A percentile compares a stretch with the other conserved stretches of the same genome.
Evolutionary conservation across 2,888 invertebrate genomes (phyloP).

Genomic region (Tenthredo notha): DNA sequence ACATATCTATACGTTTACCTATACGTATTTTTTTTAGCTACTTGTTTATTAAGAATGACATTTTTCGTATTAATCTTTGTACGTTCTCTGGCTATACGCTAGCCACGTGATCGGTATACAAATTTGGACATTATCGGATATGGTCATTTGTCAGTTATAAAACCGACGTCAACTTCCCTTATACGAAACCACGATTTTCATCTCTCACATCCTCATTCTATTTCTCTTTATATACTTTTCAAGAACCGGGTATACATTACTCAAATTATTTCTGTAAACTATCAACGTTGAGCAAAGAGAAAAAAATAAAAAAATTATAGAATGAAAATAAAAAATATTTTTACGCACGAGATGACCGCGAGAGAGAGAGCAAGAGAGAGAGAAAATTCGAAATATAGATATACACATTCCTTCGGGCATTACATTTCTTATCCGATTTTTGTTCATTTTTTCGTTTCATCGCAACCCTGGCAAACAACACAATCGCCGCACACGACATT

Average conservation of each 20-base stretch:
- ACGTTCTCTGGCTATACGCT: not conserved
- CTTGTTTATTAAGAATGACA: not conserved
- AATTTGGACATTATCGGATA: constrained; percentile 40
- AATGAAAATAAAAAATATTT: not conserved
- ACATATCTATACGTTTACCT: not conserved
- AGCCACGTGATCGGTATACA: constrained; percentile 33
- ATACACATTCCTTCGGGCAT: not conserved
- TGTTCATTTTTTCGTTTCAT: not conserved
- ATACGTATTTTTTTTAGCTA: constrained; percentile 7
- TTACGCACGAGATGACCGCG: not conserved
- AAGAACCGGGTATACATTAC: not conserved
- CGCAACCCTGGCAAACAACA: not conserved
- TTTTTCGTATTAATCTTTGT: constrained; percentile 43
- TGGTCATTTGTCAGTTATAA: constrained; percentile 40
- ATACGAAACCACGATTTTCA: not conserved
- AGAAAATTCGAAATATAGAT: not conserved
- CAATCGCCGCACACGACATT: constrained; percentile 22
- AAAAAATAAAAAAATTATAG: not conserved
- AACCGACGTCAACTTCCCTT: not conserved
- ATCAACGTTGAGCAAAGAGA: not conserved
- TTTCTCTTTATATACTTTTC: not conserved
- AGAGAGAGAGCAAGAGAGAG: not conserved
- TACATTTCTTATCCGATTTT: not conserved
- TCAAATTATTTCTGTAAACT: not conserved
- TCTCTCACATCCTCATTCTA: no score